A percentile compares a stretch with the other conserved stretches of the same genome.
Evolutionary conservation across 1,140 invertebrate species (phyloP).

Genomic region (Drosophila azteca): DNA sequence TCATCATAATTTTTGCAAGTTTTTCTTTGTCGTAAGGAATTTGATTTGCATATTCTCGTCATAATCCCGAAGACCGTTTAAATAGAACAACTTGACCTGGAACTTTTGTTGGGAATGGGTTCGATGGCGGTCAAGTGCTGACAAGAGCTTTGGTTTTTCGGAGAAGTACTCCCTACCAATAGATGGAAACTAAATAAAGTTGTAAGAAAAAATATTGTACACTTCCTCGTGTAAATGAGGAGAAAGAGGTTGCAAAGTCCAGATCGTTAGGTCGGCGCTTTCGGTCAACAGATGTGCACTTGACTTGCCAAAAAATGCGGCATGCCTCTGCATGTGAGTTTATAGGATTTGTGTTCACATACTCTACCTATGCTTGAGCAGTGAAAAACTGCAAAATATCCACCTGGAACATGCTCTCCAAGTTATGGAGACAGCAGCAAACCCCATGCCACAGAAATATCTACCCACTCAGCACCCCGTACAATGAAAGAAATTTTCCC

Average conservation of each 20-base stretch:
- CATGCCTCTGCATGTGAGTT: slow-evolving; percentile 24
- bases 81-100: slow-evolving; percentile 25
- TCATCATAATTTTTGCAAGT: too few relatives aligned
- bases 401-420: slow-evolving; percentile 23
- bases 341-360: slow-evolving; percentile 65
- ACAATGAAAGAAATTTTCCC: too few relatives aligned
- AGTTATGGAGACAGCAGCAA: slow-evolving; percentile 14
- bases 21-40: too few relatives aligned
- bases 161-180: not conserved
- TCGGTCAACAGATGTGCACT: slow-evolving; percentile 60
- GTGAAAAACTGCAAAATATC: slow-evolving; percentile 53
- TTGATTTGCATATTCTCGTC: too few relatives aligned
- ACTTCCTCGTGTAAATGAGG: not conserved
- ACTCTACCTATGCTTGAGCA: slow-evolving; percentile 42
- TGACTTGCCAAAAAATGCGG: slow-evolving; percentile 62
- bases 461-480: not conserved
- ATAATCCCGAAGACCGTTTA: slow-evolving; percentile 1
- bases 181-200: too few relatives aligned
- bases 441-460: slow-evolving; percentile 1
- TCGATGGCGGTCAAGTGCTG: slow-evolving; percentile 48
- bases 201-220: slow-evolving; percentile 33
- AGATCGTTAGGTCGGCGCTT: slow-evolving; percentile 51
- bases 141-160: slow-evolving; percentile 24
- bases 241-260: too few relatives aligned
- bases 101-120: slow-evolving; percentile 25